These are phyloP conservation scores for Drosophila monieri DNA, from an alignment of 2,888 invertebrate genomes.

Conservation along the genomic window DNA sequence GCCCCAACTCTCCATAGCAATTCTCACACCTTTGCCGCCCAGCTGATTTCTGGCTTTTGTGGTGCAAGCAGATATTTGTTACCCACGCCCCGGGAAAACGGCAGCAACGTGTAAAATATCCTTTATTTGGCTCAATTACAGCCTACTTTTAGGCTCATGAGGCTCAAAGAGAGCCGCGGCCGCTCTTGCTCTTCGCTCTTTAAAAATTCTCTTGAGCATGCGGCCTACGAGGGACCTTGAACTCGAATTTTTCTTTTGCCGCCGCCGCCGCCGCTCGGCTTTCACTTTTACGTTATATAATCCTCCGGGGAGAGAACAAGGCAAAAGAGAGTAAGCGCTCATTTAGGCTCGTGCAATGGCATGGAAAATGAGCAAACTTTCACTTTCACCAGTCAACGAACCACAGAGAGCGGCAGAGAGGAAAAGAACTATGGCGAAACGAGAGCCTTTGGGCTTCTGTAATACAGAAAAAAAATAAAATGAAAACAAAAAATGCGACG, in stretches of 20 bases:
- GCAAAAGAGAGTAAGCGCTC: constrained; percentile 16
- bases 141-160: constrained; percentile 75
- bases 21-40: constrained; percentile 37
- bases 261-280: constrained; percentile 14
- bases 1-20: constrained; percentile 12
- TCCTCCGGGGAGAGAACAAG: constrained; percentile 34
- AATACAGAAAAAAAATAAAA: constrained; percentile 41
- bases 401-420: constrained; percentile 25
- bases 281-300: constrained; percentile 65
- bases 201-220: constrained; percentile 76
- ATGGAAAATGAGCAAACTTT: constrained; percentile 73
- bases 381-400: constrained; percentile 79
- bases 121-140: constrained; percentile 45
- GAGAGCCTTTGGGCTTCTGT: constrained; percentile 47
- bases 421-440: constrained; percentile 7
- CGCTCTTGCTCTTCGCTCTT: constrained; percentile 21
- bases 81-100: constrained; percentile 58
- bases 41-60: constrained; percentile 62
- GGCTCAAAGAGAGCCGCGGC: constrained; percentile 9
- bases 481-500: constrained; percentile 59
- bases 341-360: constrained; percentile 66
- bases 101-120: constrained; percentile 24
- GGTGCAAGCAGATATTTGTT: constrained; percentile 68
- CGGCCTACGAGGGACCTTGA: constrained; percentile 82
- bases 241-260: constrained; percentile 71